Percentiles rank a stretch among this genome's conserved stretches.
Evolutionary conservation across 2,797 vertebrate species (phyloP).

Genomic region (Phyllotis vaccarum): DNA sequence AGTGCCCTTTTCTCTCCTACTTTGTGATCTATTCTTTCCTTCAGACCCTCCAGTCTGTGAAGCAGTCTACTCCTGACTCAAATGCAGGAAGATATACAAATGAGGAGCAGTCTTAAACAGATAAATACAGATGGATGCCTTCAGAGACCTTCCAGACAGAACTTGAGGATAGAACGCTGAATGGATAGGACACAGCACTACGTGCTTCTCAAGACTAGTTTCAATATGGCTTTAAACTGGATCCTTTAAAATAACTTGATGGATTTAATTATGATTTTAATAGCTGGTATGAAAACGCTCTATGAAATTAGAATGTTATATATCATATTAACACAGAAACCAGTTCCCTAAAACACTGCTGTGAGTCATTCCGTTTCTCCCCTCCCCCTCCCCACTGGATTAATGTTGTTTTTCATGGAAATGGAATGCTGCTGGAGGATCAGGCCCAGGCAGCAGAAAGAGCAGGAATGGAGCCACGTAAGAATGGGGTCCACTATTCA

Average conservation of each 20-base stretch:
- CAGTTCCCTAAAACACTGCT: constrained; percentile 58
- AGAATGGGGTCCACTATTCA: neutral
- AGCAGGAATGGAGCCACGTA: neutral
- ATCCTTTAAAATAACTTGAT: constrained; percentile 65
- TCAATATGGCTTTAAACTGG: constrained; percentile 43
- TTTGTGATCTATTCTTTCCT: constrained; percentile 49
- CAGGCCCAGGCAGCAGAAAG: neutral
- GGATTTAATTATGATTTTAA: constrained; percentile 62
- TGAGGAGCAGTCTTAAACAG: neutral
- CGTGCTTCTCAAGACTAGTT: constrained; percentile 45
- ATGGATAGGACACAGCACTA: neutral
- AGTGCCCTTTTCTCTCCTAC: neutral
- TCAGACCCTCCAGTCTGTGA: neutral
- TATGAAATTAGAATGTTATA: constrained; percentile 76
- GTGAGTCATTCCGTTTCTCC: constrained; percentile 64
- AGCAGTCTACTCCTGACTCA: constrained; percentile 18
- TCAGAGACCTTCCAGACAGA: neutral
- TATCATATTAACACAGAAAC: constrained; percentile 61
- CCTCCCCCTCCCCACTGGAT: neutral
- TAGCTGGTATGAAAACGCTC: constrained; percentile 74
- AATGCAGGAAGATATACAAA: constrained; percentile 24
- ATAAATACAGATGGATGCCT: neutral
- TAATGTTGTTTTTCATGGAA: constrained; percentile 73
- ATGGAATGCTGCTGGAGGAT: constrained; percentile 48
- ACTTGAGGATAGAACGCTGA: neutral